A percentile compares a stretch with the other conserved stretches of the same genome.
phyloP scores from a whole-genome alignment of 2,797 vertebrate genomes.

The Pseudochirops cupreus region DNA sequence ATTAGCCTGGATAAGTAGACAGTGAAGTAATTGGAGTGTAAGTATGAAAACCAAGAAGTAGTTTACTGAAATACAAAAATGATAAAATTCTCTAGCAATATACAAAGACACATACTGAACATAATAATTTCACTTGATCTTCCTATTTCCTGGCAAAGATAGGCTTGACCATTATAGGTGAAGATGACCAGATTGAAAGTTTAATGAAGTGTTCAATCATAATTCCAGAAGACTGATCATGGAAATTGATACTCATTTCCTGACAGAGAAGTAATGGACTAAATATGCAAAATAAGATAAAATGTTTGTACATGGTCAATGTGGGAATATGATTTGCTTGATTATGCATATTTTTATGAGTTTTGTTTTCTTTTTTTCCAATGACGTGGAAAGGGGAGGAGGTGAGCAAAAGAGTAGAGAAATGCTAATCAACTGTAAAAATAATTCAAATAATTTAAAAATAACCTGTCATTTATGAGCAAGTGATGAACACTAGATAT shows the following conservation, averaged over 20 bases:
- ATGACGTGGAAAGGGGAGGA: background rate
- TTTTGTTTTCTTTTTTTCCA: background rate
- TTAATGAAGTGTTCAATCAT: background rate
- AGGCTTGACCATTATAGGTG: background rate
- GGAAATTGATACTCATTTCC: background rate
- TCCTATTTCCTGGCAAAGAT: background rate
- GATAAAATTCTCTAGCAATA: background rate
- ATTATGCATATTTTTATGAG: background rate
- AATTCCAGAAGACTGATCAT: background rate
- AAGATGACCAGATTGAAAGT: background rate
- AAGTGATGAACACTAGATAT: background rate
- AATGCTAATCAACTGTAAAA: background rate
- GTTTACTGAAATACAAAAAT: background rate
- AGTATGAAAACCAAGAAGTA: background rate
- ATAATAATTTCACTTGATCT: background rate
- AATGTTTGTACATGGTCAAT: background rate
- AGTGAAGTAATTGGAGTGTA: background rate
- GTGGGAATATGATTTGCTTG: background rate
- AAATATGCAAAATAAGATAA: background rate
- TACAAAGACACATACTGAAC: background rate
- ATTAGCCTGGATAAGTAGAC: background rate
- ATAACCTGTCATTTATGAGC: background rate
- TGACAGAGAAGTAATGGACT: background rate
- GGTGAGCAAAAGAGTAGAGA: background rate
- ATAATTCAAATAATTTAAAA: background rate